Conservation (phyloP, 2,888 invertebrate genomes). For the Onthophagus sagittarius region DNA sequence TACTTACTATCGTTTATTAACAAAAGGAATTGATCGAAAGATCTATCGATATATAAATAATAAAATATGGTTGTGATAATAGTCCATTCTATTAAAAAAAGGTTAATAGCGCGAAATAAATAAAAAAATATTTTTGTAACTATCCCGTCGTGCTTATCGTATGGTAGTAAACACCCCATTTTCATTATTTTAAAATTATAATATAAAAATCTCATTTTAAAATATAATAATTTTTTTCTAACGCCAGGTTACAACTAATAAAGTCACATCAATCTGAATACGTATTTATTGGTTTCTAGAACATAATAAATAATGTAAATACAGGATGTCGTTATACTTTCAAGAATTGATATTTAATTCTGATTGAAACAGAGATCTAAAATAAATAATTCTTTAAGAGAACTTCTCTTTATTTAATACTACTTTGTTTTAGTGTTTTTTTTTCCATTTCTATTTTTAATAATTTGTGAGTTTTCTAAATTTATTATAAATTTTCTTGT, state of each 20-base stretch:
- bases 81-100: not conserved
- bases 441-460: not conserved
- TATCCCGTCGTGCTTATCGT: not conserved
- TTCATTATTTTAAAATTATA: not conserved
- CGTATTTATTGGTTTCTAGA: not conserved
- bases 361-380: not conserved
- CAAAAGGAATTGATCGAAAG: not conserved
- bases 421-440: not conserved
- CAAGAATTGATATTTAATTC: not conserved
- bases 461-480: not conserved
- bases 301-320: not conserved
- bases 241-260: not conserved
- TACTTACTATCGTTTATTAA: not conserved
- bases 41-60: not conserved
- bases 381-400: not conserved
- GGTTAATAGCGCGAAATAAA: not conserved
- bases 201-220: not conserved
- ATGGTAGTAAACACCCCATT: not conserved
- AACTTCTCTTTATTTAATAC: not conserved
- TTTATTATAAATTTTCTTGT: not conserved
- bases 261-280: not conserved
- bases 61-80: not conserved
- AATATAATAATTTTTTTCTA: not conserved
- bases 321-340: not conserved
- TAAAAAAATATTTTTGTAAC: not conserved